phyloP scores from a whole-genome alignment of 2,888 invertebrate genomes.

The Ditula angustiorana region DNA sequence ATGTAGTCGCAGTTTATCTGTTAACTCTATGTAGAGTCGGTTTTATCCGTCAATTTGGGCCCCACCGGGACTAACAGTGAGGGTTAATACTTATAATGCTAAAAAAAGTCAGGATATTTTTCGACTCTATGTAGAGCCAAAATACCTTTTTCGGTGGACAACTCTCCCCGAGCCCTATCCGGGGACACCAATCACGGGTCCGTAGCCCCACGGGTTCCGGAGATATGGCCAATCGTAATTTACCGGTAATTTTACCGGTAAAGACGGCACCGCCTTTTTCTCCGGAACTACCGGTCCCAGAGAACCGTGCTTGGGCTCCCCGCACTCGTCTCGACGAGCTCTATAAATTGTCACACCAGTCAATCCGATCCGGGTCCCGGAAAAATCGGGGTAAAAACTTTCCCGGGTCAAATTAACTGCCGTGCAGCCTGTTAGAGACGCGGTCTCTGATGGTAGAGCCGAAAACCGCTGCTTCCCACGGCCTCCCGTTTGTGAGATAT shows the following conservation, averaged over 20 bases:
- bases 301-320: not conserved
- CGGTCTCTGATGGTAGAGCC: not conserved
- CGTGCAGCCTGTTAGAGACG: not conserved
- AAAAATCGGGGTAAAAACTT: not conserved
- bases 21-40: no score
- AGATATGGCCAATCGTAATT: not conserved
- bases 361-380: not conserved
- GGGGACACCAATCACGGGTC: not conserved
- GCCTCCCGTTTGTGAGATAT: not conserved
- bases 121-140: not conserved
- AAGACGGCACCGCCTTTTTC: not conserved
- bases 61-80: no score
- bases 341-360: not conserved
- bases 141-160: not conserved
- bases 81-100: no score
- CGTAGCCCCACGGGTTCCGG: not conserved
- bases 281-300: not conserved
- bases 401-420: not conserved
- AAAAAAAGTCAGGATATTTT: no score
- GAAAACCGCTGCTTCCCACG: not conserved
- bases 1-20: no score
- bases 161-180: not conserved
- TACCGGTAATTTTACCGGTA: not conserved
- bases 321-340: not conserved
- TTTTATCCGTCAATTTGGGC: no score